Evolutionary conservation across 2,888 invertebrate species (phyloP).

Genomic region (Arge pagana): DNA sequence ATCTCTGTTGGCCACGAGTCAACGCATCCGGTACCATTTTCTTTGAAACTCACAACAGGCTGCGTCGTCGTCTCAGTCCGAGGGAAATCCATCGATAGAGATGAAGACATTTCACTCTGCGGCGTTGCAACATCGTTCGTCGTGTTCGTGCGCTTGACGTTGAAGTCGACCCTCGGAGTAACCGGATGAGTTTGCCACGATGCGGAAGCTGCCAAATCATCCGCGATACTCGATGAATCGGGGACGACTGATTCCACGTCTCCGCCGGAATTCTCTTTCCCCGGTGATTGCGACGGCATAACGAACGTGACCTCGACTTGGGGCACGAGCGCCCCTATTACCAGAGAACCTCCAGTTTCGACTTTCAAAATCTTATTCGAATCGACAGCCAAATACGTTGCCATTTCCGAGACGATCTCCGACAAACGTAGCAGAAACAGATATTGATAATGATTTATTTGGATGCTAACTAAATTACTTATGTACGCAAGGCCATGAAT

Average conservation of each 20-base stretch:
- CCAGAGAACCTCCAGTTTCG: constrained; percentile 63
- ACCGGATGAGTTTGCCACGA: constrained; percentile 40
- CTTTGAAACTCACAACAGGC: constrained; percentile 52
- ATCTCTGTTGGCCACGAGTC: constrained; percentile 24
- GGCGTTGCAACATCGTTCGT: constrained; percentile 51
- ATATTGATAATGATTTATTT: constrained; percentile 93
- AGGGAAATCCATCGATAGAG: constrained; percentile 53
- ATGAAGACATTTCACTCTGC: constrained; percentile 54
- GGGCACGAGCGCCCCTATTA: constrained; percentile 79
- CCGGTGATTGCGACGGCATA: constrained; percentile 81
- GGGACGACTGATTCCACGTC: constrained; percentile 85
- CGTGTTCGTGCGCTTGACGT: constrained; percentile 49
- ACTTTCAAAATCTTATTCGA: constrained; percentile 72
- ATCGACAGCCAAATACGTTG: constrained; percentile 79
- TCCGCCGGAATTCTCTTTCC: constrained; percentile 83
- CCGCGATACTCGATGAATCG: constrained; percentile 84
- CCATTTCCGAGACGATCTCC: constrained; percentile 79
- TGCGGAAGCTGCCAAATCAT: constrained; percentile 61
- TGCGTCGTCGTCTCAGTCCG: constrained; percentile 36
- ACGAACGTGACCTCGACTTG: constrained; percentile 88
- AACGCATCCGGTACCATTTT: constrained; percentile 42
- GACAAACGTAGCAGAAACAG: constrained; percentile 84
- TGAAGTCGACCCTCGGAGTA: constrained; percentile 44
- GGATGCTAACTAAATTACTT: constrained; percentile 82
- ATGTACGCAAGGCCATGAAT: constrained; percentile 83